Conservation (phyloP, 1,140 invertebrate genomes). For the Zaprionus ghesquierei region DNA sequence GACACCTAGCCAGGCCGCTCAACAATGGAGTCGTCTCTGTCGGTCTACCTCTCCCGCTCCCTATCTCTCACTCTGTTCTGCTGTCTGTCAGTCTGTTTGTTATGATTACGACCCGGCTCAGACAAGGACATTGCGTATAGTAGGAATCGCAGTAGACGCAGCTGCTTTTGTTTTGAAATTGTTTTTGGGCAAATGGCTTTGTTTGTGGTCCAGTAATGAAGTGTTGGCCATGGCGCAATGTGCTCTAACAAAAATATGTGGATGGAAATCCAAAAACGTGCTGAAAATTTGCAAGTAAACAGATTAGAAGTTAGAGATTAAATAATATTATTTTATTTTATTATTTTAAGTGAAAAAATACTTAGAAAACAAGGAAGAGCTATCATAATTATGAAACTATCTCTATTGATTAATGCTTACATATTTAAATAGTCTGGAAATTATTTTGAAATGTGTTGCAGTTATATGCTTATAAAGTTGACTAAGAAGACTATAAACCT, state of each 20-base stretch:
- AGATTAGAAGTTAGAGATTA: background rate
- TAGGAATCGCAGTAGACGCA: constrained; percentile 5
- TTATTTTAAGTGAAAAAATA: background rate
- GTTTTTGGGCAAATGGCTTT: constrained; percentile 17
- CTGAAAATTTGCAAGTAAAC: background rate
- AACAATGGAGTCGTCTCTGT: constrained; percentile 5
- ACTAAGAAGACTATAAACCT: background rate
- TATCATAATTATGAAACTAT: background rate
- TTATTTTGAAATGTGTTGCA: too few species aligned
- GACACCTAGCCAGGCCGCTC: constrained; percentile 30
- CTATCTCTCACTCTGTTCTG: background rate
- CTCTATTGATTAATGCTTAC: too few species aligned
- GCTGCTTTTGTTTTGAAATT: constrained; percentile 23
- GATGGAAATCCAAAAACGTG: background rate
- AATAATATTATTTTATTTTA: background rate
- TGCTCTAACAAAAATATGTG: constrained; percentile 10
- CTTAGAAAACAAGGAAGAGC: background rate
- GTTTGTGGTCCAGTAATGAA: constrained; percentile 28
- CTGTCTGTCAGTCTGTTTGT: constrained; percentile 31
- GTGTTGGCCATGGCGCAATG: constrained; percentile 8
- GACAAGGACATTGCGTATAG: constrained; percentile 8
- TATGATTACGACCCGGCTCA: constrained; percentile 21
- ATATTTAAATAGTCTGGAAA: too few species aligned
- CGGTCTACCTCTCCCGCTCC: background rate
- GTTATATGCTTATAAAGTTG: too few species aligned